A percentile compares a stretch with the other conserved stretches of the same genome.
These are phyloP conservation scores for Cosmorhoe ocellata DNA, from an alignment of 2,888 invertebrate species.

Conservation along the genomic window DNA sequence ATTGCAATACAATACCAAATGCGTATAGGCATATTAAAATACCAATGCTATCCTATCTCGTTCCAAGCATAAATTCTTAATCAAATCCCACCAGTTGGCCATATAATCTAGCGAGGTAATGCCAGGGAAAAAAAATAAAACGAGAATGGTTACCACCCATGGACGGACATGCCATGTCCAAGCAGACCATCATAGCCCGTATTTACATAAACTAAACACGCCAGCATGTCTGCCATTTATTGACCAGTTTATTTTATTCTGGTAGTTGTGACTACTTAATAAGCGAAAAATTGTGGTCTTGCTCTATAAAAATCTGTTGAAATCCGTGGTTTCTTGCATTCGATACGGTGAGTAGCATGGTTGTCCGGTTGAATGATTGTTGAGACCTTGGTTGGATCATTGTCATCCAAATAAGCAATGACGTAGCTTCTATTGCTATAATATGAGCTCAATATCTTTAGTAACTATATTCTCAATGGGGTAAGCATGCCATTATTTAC, in stretches of 20 bases:
- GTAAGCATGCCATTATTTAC: no score
- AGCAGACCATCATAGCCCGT: constrained; percentile 21
- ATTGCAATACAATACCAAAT: no score
- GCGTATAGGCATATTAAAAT: constrained; percentile 7
- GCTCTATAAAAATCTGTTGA: not conserved
- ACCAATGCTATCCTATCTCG: constrained; percentile 12
- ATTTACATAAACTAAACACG: constrained; percentile 28
- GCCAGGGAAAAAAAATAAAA: constrained; percentile 27
- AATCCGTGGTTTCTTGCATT: not conserved
- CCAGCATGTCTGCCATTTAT: constrained; percentile 12
- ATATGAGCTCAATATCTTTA: no score
- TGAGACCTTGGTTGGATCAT: no score
- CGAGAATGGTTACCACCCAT: constrained; percentile 32
- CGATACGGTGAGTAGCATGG: not conserved
- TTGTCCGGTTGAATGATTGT: not conserved
- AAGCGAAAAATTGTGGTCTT: not conserved
- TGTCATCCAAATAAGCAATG: no score
- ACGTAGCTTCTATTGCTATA: no score
- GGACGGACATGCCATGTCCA: constrained; percentile 31
- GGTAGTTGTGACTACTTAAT: not conserved
- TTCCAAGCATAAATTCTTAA: constrained; percentile 24
- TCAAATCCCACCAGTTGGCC: constrained; percentile 23
- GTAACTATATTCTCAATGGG: no score
- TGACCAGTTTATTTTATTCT: constrained; percentile 7
- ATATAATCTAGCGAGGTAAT: constrained; percentile 28